A percentile compares a stretch with the other conserved stretches of the same genome.
Conservation (phyloP, 2,888 invertebrate genomes). For the Drosophila prolongata region DNA sequence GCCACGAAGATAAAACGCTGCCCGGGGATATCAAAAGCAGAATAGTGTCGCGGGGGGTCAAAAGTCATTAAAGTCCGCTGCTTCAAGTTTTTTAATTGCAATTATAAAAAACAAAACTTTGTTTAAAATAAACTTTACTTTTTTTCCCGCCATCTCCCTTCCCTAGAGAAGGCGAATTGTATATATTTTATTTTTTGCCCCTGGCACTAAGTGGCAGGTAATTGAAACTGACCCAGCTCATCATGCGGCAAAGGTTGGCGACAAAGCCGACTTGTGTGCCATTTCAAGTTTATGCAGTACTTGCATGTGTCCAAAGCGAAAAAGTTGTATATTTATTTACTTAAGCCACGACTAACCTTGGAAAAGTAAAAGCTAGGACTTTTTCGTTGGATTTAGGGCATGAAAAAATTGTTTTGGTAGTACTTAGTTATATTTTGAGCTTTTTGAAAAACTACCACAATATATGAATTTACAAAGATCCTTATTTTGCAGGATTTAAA, state of each 20-base stretch:
- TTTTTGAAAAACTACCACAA: background rate
- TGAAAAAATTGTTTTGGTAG: background rate
- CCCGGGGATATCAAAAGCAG: slow-evolving; percentile 23
- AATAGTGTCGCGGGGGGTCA: slow-evolving; percentile 25
- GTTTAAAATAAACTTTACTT: slow-evolving; percentile 46
- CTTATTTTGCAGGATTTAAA: too few relatives aligned
- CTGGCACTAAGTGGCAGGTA: slow-evolving; percentile 46
- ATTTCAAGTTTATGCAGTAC: slow-evolving; percentile 25
- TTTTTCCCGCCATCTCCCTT: slow-evolving; percentile 10
- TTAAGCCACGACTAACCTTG: background rate
- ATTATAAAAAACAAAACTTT: slow-evolving; percentile 68
- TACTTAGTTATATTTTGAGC: background rate
- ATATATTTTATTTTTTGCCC: slow-evolving; percentile 20
- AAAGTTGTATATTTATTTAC: background rate
- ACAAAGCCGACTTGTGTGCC: slow-evolving; percentile 15
- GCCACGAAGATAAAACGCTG: slow-evolving; percentile 64
- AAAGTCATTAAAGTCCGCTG: slow-evolving; percentile 67
- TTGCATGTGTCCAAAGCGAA: slow-evolving; percentile 6
- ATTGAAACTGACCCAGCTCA: slow-evolving; percentile 47
- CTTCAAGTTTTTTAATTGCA: slow-evolving; percentile 72
- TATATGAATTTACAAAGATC: background rate
- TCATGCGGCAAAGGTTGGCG: slow-evolving; percentile 38
- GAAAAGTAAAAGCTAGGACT: background rate
- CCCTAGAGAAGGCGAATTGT: slow-evolving; percentile 15
- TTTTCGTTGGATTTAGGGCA: background rate